These are phyloP conservation scores for Bradypodion pumilum DNA, from an alignment of 2,797 vertebrate species.

Conservation along the genomic window DNA sequence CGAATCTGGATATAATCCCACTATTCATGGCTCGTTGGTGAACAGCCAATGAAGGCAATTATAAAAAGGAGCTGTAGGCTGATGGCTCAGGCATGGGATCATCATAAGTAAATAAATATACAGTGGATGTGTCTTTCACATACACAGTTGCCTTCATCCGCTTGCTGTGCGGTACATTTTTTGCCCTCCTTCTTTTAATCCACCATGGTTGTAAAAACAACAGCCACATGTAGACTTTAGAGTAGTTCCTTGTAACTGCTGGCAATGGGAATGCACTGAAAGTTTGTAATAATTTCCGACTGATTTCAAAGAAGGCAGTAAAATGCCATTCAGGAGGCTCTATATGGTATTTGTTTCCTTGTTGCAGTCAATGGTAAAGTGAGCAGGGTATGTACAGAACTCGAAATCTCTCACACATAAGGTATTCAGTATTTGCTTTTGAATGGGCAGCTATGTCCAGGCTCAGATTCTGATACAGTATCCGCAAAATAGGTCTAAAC, in stretches of 20 bases:
- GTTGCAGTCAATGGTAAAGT: accelerated
- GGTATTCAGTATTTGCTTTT: not conserved
- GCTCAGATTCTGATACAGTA: not conserved
- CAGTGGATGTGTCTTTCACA: slow-evolving; percentile 48
- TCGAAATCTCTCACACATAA: not conserved
- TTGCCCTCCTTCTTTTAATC: slow-evolving; percentile 61
- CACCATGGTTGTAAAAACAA: slow-evolving; percentile 64
- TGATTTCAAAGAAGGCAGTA: slow-evolving; percentile 55
- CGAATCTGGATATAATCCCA: slow-evolving; percentile 43
- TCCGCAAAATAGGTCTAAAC: not conserved
- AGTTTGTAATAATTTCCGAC: slow-evolving; percentile 58
- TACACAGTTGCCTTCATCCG: slow-evolving; percentile 61
- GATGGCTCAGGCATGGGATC: slow-evolving; percentile 57
- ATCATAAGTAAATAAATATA: slow-evolving; percentile 68
- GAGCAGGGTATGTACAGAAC: not conserved
- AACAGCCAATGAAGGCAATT: slow-evolving; percentile 61
- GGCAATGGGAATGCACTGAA: slow-evolving; percentile 52
- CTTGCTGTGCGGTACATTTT: slow-evolving; percentile 62
- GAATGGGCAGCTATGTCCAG: not conserved
- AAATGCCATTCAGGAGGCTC: slow-evolving; percentile 37
- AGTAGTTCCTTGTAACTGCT: slow-evolving; percentile 61
- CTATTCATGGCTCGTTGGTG: slow-evolving; percentile 53
- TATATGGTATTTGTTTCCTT: not conserved
- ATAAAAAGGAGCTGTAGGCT: slow-evolving; percentile 51
- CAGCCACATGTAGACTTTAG: slow-evolving; percentile 54